Evolutionary conservation across 1,140 invertebrate genomes (phyloP).

Genomic region (Coelopa frigida): DNA sequence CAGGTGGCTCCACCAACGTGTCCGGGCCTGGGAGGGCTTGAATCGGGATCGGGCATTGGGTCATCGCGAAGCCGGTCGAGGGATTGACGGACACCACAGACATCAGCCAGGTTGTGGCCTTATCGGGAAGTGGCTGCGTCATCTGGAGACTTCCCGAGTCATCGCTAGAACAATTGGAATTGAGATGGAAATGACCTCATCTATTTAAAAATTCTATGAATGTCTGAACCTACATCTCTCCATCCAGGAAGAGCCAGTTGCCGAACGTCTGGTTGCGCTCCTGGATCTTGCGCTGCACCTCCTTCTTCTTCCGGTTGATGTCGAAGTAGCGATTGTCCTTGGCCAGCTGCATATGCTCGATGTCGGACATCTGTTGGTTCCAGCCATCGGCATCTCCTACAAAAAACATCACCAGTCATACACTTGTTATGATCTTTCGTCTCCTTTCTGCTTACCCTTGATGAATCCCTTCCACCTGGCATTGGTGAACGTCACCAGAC

Average conservation of each 20-base stretch:
- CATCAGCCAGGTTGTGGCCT: not conserved
- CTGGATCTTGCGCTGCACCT: not conserved
- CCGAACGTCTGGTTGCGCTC: not conserved
- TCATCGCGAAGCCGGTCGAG: not conserved
- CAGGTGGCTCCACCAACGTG: not conserved
- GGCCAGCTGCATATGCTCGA: not conserved
- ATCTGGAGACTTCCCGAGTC: not conserved
- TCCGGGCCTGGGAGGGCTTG: not conserved
- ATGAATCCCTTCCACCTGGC: not conserved
- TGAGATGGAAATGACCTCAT: too few relatives aligned
- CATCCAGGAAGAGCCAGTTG: constrained; percentile 3
- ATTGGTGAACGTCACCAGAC: not conserved
- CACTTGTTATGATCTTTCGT: not conserved
- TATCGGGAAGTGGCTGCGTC: not conserved
- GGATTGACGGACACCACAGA: not conserved
- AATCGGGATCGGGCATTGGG: not conserved
- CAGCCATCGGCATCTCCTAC: not conserved
- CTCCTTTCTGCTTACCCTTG: not conserved
- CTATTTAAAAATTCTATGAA: not conserved
- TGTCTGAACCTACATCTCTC: not conserved
- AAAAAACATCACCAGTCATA: not conserved
- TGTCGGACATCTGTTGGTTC: not conserved
- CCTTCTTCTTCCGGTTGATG: not conserved
- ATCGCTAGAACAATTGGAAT: not conserved
- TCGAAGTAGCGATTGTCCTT: not conserved